Evolutionary conservation across 2,888 invertebrate species (phyloP), one percentile per base, ranked within the genome.

Genomic region (Pollenia labialis): DNA sequence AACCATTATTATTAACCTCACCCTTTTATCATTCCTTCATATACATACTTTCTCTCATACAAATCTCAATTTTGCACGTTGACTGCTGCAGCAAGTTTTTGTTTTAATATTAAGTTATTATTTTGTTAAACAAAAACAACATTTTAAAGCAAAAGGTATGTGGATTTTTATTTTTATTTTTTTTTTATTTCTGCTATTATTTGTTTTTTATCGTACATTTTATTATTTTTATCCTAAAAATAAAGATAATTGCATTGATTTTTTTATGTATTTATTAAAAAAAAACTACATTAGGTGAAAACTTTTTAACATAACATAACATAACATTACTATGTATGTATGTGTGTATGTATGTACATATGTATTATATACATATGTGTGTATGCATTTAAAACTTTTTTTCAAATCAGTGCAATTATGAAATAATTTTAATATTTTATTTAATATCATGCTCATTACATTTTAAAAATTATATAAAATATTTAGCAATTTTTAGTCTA

Each of bases 81-180:
- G 79, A 64, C 71, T 85, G 56, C 68, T 64, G 71, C 85, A 82
- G 54, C 60, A 74, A 75, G 48, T 68, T 76, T 87, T 81, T 81
- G 74, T 84, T 77, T 76, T 69, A 74, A 46, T 82, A 48, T 79
- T 64, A 81, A 52, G 23, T 79, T 50, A 54, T 58, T 54, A 44
- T 56, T 66, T 50, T 79, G 79, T 68, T 58, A 68, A 62, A 62
- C 56, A 77, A 82, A 86, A 81, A 68, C 84, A 32, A 52, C 58
- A 84, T 66, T 71, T 76, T 66, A 50, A 76, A 81, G 18, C 50
- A 71, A 81, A 87, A 87, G 87, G 87, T 87, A 87, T 87, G 87
- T 87, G 87, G 77, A 87, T 87, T 87, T 87, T 85, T 82, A 68
- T 75, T 64, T 76, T 66, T 83, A 58, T 54, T 76, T 66, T 68